A percentile compares a stretch with the other conserved stretches of the same genome.
Conservation (phyloP, 2,113 vertebrate species). For the Aptenodytes forsteri region DNA sequence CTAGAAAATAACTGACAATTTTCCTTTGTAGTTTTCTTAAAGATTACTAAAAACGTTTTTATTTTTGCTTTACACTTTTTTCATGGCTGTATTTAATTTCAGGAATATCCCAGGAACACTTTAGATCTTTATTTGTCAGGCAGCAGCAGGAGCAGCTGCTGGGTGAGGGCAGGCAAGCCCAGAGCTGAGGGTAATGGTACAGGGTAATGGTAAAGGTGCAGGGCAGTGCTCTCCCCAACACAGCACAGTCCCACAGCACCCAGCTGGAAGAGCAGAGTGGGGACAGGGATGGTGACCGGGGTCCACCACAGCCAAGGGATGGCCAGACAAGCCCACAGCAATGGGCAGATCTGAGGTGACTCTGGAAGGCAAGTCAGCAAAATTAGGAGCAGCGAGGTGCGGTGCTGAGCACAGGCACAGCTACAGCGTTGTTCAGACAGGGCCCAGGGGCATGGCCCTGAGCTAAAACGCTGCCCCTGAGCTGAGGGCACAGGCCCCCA, state of each 20-base stretch:
- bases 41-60: neutral
- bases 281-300: rapidly evolving
- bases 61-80: neutral
- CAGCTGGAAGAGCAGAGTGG: neutral
- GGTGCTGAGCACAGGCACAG: neutral
- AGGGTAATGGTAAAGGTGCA: neutral
- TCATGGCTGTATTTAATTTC: neutral
- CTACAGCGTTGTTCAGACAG: neutral
- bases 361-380: neutral
- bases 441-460: too few species aligned
- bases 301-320: too few species aligned
- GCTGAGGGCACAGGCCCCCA: neutral
- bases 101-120: neutral
- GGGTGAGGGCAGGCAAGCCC: neutral
- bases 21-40: neutral
- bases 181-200: neutral
- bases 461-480: neutral
- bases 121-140: neutral
- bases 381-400: rapidly evolving
- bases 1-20: neutral
- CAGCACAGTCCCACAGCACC: neutral
- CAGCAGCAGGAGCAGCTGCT: neutral
- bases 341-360: neutral
- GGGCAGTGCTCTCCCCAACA: neutral
- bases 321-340: neutral